Percentiles rank a stretch among this genome's conserved stretches.
Evolutionary conservation across 1,140 invertebrate species (phyloP).

Genomic region (Lordiphosa mommai): DNA sequence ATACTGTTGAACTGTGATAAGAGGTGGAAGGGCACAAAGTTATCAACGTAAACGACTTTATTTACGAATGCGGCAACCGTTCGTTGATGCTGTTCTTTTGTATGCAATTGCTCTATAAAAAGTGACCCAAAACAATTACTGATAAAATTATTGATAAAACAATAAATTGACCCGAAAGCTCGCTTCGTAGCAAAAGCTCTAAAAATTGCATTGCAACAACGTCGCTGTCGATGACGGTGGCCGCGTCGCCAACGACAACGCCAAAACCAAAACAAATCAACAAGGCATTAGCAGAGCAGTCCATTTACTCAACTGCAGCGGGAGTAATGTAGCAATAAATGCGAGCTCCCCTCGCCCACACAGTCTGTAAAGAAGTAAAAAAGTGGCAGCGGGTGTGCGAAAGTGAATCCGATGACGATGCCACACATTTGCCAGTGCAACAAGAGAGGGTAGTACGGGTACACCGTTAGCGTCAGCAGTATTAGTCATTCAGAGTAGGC

Average conservation of each 20-base stretch:
- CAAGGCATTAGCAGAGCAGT: constrained; percentile 13
- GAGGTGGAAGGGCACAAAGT: no score
- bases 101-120: background rate
- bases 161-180: background rate
- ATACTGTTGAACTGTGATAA: no score
- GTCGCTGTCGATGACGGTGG: constrained; percentile 34
- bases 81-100: background rate
- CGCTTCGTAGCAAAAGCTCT: background rate
- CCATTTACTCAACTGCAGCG: constrained; percentile 21
- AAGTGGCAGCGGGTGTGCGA: background rate
- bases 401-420: background rate
- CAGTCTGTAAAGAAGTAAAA: constrained; percentile 5
- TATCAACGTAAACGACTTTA: no score
- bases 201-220: constrained; percentile 12
- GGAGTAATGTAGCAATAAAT: constrained; percentile 7
- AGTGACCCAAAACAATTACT: background rate
- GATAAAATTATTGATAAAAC: constrained; percentile 3
- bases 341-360: background rate
- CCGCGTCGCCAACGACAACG: constrained; percentile 48
- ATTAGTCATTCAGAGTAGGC: constrained; percentile 23
- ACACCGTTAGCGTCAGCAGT: background rate
- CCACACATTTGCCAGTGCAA: constrained; percentile 8
- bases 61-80: background rate
- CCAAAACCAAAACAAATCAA: constrained; percentile 41
- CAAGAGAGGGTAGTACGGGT: constrained; percentile 4